Base-by-base conservation (phyloP, 1,140 invertebrate species). In the Zaprionus tsacasi region DNA sequence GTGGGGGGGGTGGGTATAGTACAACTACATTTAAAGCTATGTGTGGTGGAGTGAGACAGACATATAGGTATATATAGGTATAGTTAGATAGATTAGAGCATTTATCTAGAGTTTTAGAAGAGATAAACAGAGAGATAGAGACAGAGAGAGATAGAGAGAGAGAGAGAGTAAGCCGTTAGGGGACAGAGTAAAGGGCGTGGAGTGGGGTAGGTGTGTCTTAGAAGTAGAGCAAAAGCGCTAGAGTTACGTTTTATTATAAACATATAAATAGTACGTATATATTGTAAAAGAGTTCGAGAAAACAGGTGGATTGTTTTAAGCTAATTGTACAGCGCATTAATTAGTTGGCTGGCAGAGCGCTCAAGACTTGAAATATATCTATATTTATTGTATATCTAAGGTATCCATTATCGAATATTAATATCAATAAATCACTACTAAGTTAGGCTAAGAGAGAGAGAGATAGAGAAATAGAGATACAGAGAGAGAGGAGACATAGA, bases 251-350 rank as follows among this genome's bases (percentile, higher is more conserved):
- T 27, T 59, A 40, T 66, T 69, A 57, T 57, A 57, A 33, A n/a
- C 45, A 38, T 69, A 30, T 52, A 68, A 11, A 21, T 21, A 21
- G 21, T 21, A 21, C 21, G 55, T 45, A 66, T 50, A 61, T 69
- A 43, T 21, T 38, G 15, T 60, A 56, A 57, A 60, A 78, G 55
- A 78, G 56, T 88, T 79, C 71, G 79, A 89, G 79, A 89, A 88
- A 85, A 89, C 75, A 88, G 57, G 78, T 87, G 80, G 61, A 64
- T 70, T 61, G 27, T 66, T 64, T 38, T 74, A 88, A 89, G 85
- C 85, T 88, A 88, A 83, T 89, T 88, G 83, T 88, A 88, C 85
- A 88, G 85, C 85, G 85, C 83, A 87, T 89, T 89, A 85, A 74
- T 57, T 81, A 78, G 70, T 88, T 89, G 85, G 85, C 85, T 88